Conservation (phyloP, 2,888 invertebrate species). For the Cataglyphis albicans region DNA sequence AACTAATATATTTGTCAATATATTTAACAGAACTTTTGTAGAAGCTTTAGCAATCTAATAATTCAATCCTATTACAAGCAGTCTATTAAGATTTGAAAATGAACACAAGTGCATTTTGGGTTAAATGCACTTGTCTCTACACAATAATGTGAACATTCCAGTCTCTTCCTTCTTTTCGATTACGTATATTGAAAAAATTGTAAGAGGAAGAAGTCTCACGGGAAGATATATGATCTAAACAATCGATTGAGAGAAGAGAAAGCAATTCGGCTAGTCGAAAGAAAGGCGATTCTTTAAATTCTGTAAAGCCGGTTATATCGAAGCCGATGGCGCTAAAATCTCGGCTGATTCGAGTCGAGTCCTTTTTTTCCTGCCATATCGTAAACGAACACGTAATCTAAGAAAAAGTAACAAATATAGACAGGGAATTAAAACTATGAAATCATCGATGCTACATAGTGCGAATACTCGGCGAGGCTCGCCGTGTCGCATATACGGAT, state of each 20-base stretch:
- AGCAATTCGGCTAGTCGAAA: background rate
- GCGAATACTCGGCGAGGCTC: background rate
- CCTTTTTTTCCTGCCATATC: background rate
- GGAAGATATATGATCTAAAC: background rate
- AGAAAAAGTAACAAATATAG: background rate
- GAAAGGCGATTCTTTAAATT: background rate
- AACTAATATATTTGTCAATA: background rate
- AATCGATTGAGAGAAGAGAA: background rate
- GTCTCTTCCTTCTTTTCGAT: background rate
- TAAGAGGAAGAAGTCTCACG: background rate
- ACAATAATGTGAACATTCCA: background rate
- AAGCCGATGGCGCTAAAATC: background rate
- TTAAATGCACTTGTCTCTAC: background rate
- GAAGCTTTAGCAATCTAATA: constrained; percentile 3
- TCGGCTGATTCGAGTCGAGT: background rate
- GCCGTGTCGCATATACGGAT: background rate
- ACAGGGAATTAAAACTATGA: background rate
- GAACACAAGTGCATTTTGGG: background rate
- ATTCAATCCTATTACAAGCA: background rate
- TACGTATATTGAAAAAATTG: background rate
- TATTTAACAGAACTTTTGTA: background rate
- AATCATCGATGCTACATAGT: background rate
- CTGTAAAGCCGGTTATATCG: background rate
- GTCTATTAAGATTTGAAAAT: background rate
- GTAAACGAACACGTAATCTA: background rate